Evolutionary conservation across 1,140 invertebrate species (phyloP).

Genomic region (Cepaea nemoralis): DNA sequence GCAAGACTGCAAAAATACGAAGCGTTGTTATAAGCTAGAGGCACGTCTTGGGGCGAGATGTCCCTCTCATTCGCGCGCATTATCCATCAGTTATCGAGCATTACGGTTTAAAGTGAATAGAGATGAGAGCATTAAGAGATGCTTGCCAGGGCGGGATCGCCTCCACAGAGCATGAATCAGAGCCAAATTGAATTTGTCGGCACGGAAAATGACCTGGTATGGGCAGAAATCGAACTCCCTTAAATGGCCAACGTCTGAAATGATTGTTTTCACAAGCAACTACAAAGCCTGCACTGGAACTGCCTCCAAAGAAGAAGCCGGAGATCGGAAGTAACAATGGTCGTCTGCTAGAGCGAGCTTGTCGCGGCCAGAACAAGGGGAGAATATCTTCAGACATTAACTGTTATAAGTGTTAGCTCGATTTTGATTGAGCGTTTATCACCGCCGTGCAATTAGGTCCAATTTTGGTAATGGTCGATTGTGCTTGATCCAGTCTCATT

Average conservation of each 20-base stretch:
- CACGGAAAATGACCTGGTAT: slow-evolving; percentile 39
- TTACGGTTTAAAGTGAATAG: slow-evolving; percentile 27
- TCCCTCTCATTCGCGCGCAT: background rate
- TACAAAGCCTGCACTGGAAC: slow-evolving; percentile 21
- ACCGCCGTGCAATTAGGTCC: slow-evolving; percentile 42
- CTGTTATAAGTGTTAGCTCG: slow-evolving; percentile 41
- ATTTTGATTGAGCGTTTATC: slow-evolving; percentile 41
- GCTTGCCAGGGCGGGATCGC: background rate
- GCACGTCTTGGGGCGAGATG: background rate
- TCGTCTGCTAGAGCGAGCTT: background rate
- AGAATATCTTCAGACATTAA: slow-evolving; percentile 18
- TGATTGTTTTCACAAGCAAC: slow-evolving; percentile 48
- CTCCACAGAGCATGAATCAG: slow-evolving; percentile 43
- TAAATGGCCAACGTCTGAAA: slow-evolving; percentile 39
- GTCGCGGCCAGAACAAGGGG: background rate
- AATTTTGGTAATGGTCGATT: slow-evolving; percentile 48
- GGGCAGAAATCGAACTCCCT: slow-evolving; percentile 28
- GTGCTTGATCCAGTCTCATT: slow-evolving; percentile 45
- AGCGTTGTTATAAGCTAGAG: background rate
- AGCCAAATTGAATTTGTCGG: slow-evolving; percentile 47
- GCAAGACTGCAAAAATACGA: background rate
- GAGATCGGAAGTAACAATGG: slow-evolving; percentile 14
- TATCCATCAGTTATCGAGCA: slow-evolving; percentile 25
- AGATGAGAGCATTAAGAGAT: slow-evolving; percentile 36
- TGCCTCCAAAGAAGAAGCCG: background rate